Base-by-base conservation (phyloP, 1,140 invertebrate species). In the Megalopta genalis region DNA sequence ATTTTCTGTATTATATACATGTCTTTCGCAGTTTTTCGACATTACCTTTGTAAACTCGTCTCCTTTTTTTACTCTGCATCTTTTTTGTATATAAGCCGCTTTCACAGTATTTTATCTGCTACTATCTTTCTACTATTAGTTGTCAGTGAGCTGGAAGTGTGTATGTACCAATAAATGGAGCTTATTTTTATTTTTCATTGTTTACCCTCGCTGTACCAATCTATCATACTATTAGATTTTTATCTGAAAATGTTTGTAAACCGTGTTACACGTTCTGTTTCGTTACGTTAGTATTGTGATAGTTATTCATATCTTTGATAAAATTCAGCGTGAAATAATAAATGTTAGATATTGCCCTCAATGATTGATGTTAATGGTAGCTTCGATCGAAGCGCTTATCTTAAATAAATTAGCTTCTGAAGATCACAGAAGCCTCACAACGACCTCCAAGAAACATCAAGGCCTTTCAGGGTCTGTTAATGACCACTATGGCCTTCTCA, bases 1-100 rank as follows among this genome's bases (percentile, higher is more conserved):
- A 64, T 70, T 57, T 71, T 71, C 42, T 52, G 62, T 77, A 77
- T 46, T n/a, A 71, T 54, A 63, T 69, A n/a, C 49, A 37, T 9
- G 18, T 7, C 7, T 23, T 21, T 64, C 21, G 2, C 9, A 76
- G 10, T 59, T 27, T 21, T 74, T 39, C 25, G 21, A 27, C 21
- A 37, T 49, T 60, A 39, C 37, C 21, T 71, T 32, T 59, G 21
- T 42, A 39, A 25, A 25, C n/a, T 14, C 21, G n/a, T 65, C 5
- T 25, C n/a, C 12, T 10, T 66, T 66, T n/a, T 66, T 12, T 8
- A n/a, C 27, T 69, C 14, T 37, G 2, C 52, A 57, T 59, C 18
- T 10, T 59, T 63, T 63, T 37, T 59, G 23, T 59, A 59, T n/a
- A 59, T 59, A 25, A 25, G 23, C 9, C 23, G 23, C 57, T 59